A percentile compares a stretch with the other conserved stretches of the same genome.
Evolutionary conservation across 2,113 vertebrate genomes (phyloP).

Genomic region (Lophochroa leadbeateri): DNA sequence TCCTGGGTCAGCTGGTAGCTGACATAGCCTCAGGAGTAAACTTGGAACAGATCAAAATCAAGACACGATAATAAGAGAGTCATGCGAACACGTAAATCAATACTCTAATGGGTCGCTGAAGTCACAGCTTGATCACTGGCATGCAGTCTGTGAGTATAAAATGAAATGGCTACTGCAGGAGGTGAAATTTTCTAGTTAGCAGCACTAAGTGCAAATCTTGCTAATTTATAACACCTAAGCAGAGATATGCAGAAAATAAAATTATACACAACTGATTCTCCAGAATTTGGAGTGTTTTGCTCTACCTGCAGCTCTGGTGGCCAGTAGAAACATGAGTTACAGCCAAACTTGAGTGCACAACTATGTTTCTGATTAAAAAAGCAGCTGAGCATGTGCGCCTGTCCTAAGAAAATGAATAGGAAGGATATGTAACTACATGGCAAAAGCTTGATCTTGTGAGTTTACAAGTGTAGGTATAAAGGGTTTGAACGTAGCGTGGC

Average conservation of each 20-base stretch:
- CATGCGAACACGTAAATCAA: neutral
- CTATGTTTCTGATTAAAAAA: neutral
- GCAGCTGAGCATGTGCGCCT: neutral
- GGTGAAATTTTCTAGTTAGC: neutral
- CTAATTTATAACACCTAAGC: neutral
- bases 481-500: neutral
- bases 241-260: neutral
- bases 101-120: neutral
- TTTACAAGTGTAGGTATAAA: neutral
- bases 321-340: neutral
- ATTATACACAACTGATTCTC: neutral
- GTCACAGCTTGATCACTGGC: neutral
- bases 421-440: neutral
- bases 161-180: neutral
- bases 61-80: neutral
- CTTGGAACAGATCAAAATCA: neutral
- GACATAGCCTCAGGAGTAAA: neutral
- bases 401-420: neutral
- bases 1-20: neutral
- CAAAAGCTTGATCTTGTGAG: neutral
- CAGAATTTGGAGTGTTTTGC: neutral
- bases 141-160: neutral
- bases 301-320: neutral
- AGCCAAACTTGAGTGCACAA: fast-evolving
- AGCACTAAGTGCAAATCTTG: neutral